Base-by-base conservation (phyloP, 2,888 invertebrate species). In the Nymphalis c-album region DNA sequence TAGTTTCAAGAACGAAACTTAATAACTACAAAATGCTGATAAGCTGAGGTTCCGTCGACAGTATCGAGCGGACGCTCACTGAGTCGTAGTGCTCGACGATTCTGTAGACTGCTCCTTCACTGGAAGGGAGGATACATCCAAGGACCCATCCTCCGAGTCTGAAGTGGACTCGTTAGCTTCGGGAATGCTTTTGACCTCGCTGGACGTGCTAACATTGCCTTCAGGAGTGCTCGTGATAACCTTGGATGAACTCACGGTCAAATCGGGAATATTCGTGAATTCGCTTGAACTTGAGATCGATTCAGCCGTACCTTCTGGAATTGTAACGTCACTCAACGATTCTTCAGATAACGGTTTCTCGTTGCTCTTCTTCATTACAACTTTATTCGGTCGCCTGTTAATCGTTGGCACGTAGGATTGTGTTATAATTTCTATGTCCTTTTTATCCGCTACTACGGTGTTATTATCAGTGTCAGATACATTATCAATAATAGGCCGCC, bases 1-100 rank as follows among this genome's bases (percentile, higher is more conserved):
- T 75, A 85, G 89, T 88, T 90, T 88, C 90, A 83, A 86, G 80
- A 87, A 86, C 82, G 90, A 90, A 90, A 90, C 90, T 83, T 89
- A 88, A 81, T 85, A 76, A 78, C 88, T 89, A 88, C 80, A 80
- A 88, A 90, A 90, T 90, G 89, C 90, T 87, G 81, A 84, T 80
- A 77, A 85, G 85, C 83, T 86, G 90, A 88, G 87, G 85, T 88
- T 86, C 80, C 80, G 77, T 83, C 76, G 80, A 80, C 71, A 67
- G 70, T 69, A 68, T 53, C 63, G 63, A 46, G 17, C 63, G 68
- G 63, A 68, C 70, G 68, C 77, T 83, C 82, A 85, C 79, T 82
- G 81, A 72, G 76, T 63, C 61, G 77, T 62, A 62, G 76, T 70
- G 74, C 76, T 76, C 48, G 74, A 67, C 59, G 77, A 72, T 59